Conservation (phyloP, 1,140 invertebrate species). For the Drosophila ficusphila region DNA sequence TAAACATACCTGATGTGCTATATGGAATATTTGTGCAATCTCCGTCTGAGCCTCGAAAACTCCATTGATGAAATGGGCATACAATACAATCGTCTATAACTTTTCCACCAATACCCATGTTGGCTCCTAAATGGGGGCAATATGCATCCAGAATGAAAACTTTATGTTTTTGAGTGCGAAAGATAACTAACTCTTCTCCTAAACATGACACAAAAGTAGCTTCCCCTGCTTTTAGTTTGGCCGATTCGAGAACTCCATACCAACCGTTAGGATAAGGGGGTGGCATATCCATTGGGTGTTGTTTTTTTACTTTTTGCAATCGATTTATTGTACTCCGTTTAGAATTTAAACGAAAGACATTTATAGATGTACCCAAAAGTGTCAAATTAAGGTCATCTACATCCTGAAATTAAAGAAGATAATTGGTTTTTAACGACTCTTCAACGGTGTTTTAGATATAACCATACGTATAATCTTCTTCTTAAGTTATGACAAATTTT, state of each 20-base stretch:
- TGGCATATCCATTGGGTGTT: slow-evolving; percentile 87
- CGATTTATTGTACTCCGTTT: slow-evolving; percentile 60
- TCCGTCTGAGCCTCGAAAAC: slow-evolving; percentile 90
- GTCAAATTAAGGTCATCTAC: too few species aligned
- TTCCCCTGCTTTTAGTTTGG: slow-evolving; percentile 86
- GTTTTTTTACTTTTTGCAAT: slow-evolving; percentile 44
- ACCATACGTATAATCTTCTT: too few species aligned
- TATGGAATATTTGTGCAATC: slow-evolving; percentile 90
- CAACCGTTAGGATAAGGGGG: slow-evolving; percentile 96
- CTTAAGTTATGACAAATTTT: too few species aligned
- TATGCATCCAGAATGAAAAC: slow-evolving; percentile 92
- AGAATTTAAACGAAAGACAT: background rate
- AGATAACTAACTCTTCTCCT: slow-evolving; percentile 92
- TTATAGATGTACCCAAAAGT: too few species aligned
- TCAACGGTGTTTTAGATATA: too few species aligned
- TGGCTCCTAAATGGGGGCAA: slow-evolving; percentile 95
- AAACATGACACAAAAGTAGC: slow-evolving; percentile 88
- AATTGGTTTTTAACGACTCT: too few species aligned
- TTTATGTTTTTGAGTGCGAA: slow-evolving; percentile 87
- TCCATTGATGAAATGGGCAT: slow-evolving; percentile 96
- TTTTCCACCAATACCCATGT: slow-evolving; percentile 90
- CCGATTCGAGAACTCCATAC: slow-evolving; percentile 91
- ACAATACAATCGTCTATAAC: slow-evolving; percentile 91
- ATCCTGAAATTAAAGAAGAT: too few species aligned
- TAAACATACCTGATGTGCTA: slow-evolving; percentile 54